phyloP scores from a whole-genome alignment of 2,113 vertebrate species.

The Megalops atlanticus region DNA sequence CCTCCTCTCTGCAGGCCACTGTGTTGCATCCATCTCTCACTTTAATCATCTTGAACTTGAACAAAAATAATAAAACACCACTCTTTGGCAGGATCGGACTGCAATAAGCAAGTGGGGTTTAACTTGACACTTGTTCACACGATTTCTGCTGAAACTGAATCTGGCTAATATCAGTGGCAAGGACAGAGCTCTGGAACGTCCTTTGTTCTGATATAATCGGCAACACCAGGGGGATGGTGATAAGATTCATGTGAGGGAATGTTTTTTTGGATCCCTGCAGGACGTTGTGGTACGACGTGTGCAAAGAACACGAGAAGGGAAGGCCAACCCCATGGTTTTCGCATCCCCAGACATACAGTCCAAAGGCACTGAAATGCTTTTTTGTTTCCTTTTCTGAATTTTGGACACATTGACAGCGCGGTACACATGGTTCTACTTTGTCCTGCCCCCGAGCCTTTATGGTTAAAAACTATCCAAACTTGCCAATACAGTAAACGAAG shows the following conservation, averaged over 20 bases:
- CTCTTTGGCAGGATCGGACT: background rate
- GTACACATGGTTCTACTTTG: background rate
- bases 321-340: too few relatives aligned
- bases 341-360: too few relatives aligned
- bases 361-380: too few relatives aligned
- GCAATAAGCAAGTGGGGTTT: constrained; percentile 34
- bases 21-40: background rate
- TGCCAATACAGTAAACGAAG: background rate
- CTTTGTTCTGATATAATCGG: background rate
- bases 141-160: constrained; percentile 31
- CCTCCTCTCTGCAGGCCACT: constrained; percentile 18
- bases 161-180: constrained; percentile 30
- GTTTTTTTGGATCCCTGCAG: background rate
- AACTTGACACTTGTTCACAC: constrained; percentile 33
- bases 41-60: background rate
- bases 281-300: too few relatives aligned
- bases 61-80: background rate
- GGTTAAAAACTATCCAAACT: background rate
- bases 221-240: background rate
- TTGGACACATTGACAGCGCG: background rate
- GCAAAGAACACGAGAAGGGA: background rate
- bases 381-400: too few relatives aligned
- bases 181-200: background rate
- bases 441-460: background rate
- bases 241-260: background rate